Evolutionary conservation across 2,797 vertebrate species (phyloP).

Genomic region (Aulostomus chinensis): DNA sequence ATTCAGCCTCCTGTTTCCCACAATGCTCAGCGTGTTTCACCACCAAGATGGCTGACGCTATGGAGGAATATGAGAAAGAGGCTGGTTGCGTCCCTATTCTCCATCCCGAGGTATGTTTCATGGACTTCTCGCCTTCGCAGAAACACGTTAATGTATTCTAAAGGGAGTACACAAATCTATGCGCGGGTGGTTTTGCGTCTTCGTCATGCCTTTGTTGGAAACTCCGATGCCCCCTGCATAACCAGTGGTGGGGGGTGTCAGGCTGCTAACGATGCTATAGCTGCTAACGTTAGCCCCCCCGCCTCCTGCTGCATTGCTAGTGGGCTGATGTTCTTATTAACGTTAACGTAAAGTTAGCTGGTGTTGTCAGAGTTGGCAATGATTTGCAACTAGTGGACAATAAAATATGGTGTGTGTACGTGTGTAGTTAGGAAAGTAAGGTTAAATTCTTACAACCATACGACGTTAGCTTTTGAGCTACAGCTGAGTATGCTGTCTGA

Average conservation of each 20-base stretch:
- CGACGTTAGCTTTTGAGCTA: constrained; percentile 55
- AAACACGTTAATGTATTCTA: not conserved
- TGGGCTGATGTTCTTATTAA: constrained; percentile 32
- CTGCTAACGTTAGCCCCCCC: constrained; percentile 51
- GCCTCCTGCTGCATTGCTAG: constrained; percentile 39
- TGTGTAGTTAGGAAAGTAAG: not conserved
- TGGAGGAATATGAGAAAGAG: constrained; percentile 95
- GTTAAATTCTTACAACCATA: constrained; percentile 21
- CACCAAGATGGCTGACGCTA: constrained; percentile 97
- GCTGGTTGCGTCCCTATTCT: constrained; percentile 95
- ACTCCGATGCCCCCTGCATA: constrained; percentile 58
- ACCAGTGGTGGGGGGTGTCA: constrained; percentile 53
- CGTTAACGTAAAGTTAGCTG: not conserved
- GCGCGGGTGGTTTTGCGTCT: not conserved
- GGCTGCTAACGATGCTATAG: constrained; percentile 65
- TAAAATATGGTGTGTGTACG: not conserved
- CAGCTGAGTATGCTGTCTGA: constrained; percentile 8
- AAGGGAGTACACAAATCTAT: fast-evolving
- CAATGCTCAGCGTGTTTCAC: constrained; percentile 88
- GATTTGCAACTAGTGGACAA: not conserved
- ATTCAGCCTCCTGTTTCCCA: constrained; percentile 85
- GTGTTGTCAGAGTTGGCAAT: not conserved
- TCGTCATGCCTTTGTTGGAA: constrained; percentile 11
- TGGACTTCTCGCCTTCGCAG: not conserved
- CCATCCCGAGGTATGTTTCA: constrained; percentile 89